Percentiles rank a stretch among this genome's conserved stretches.
Evolutionary conservation across 2,888 invertebrate species (phyloP).

Genomic region (Hypomecis atomaria): DNA sequence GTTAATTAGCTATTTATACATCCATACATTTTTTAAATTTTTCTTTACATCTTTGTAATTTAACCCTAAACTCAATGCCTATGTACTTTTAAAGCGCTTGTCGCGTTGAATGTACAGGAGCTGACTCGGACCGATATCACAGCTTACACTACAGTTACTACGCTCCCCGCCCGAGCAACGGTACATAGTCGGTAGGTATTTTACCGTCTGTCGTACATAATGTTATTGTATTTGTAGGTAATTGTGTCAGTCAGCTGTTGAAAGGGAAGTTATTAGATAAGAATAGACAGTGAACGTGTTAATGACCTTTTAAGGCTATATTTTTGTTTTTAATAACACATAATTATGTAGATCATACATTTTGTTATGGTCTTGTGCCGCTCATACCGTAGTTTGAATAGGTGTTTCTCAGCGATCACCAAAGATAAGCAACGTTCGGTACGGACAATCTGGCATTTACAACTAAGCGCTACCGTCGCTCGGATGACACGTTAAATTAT

Average conservation of each 20-base stretch:
- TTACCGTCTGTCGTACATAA: conserved; percentile 38
- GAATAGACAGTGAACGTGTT: conserved; percentile 29
- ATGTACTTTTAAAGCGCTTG: conserved; percentile 18
- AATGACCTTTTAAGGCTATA: conserved; percentile 13
- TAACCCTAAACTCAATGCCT: neutral
- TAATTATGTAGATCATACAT: too few species aligned
- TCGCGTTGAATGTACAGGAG: conserved; percentile 2
- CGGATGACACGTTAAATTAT: too few species aligned
- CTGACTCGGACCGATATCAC: conserved; percentile 10
- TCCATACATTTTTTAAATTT: too few species aligned
- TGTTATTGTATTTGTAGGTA: conserved; percentile 66
- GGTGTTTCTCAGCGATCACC: too few species aligned
- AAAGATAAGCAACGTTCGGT: too few species aligned
- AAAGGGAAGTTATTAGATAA: conserved; percentile 55
- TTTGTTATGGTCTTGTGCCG: too few species aligned
- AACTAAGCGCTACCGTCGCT: too few species aligned
- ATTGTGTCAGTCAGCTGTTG: conserved; percentile 78
- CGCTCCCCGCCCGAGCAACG: conserved; percentile 7
- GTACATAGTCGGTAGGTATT: conserved; percentile 45
- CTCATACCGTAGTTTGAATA: too few species aligned
- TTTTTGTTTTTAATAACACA: too few species aligned
- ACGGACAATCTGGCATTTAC: too few species aligned
- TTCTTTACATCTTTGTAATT: too few species aligned
- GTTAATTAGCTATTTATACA: too few species aligned
- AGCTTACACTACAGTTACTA: conserved; percentile 7